Evolutionary conservation across 2,113 vertebrate genomes (phyloP), one percentile per base, ranked within the genome.

Genomic region (Struthidea cinerea): DNA sequence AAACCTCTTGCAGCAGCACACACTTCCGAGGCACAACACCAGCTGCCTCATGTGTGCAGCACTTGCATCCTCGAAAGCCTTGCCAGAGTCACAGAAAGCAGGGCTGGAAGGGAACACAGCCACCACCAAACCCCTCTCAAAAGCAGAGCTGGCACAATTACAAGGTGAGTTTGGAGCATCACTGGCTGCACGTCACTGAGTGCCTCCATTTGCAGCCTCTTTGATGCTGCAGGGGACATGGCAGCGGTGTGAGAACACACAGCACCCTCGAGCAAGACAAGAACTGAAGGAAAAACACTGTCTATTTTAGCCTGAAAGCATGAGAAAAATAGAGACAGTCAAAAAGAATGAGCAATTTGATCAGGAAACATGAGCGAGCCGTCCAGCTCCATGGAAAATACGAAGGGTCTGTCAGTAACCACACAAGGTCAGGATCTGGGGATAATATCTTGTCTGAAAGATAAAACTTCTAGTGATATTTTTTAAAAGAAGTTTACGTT

Each of bases 381-480:
- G 14, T 35, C 78, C 69, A 92, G 75, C 33, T 93, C 63, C 77
- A 37, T 68, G 63, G 88, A 96, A 95, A 95, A 86, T 47, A 90
- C 32, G 22, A 46, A 67, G 42, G 83, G 81, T 44, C 76, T 81
- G 53, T 95, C 84, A 76, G 61, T 59, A 90, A 83, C 82, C 68
- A 69, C 50, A 42, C 12, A 64, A 64, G 75, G 90, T 79, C 82
- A 79, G 87, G 87, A 71, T 67, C 47, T 89, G 59, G 64, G 55
- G 35, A 76, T 93, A 90, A 28, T 52, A 32, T 90, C 96, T 94
- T 65, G 57, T 91, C 88, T 71, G 87, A 81, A 90, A 92, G 91
- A 91, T 70, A 91, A 73, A 95, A 92, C 16, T 81, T 69, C 11
- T 19, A 50, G 52, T 18, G 74, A 76, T 71, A 75, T 39, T 84